phyloP scores from a whole-genome alignment of 2,113 vertebrate species.

The Neodontobutis hainanensis region DNA sequence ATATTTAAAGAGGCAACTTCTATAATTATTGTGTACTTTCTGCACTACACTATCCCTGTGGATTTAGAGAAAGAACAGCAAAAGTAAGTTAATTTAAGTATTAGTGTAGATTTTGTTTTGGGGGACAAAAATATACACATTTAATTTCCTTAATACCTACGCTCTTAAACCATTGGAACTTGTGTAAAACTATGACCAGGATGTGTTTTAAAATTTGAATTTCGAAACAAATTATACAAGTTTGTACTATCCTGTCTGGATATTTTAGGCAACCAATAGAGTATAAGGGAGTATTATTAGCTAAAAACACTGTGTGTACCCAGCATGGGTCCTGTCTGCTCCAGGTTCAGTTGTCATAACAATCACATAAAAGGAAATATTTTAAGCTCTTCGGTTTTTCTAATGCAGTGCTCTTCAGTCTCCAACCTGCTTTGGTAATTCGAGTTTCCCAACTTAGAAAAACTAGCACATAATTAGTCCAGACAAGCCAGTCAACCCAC shows the following conservation, averaged over 20 bases:
- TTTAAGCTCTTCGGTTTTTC: constrained; percentile 3
- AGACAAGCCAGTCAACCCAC: background rate
- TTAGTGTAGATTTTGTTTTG: background rate
- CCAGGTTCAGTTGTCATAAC: constrained; percentile 3
- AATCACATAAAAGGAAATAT: constrained; percentile 11
- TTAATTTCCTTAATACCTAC: no score
- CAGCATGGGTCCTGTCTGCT: constrained; percentile 7
- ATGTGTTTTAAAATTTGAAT: no score
- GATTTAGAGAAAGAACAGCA: constrained; percentile 1
- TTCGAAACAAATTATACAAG: no score
- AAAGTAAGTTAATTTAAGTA: constrained; percentile 18
- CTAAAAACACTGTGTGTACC: constrained; percentile 1
- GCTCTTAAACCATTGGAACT: no score
- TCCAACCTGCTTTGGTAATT: background rate
- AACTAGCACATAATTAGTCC: constrained; percentile 16
- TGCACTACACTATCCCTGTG: constrained; percentile 2
- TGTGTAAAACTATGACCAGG: no score
- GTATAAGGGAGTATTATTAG: background rate
- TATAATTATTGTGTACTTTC: constrained; percentile 24
- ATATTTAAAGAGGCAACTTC: constrained; percentile 44
- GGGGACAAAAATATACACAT: no score
- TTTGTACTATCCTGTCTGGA: background rate
- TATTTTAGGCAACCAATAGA: background rate
- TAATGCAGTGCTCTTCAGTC: background rate
- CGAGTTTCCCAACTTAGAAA: background rate